These are phyloP conservation scores for Volucella zonaria DNA, from an alignment of 2,888 invertebrate species.

Conservation along the genomic window DNA sequence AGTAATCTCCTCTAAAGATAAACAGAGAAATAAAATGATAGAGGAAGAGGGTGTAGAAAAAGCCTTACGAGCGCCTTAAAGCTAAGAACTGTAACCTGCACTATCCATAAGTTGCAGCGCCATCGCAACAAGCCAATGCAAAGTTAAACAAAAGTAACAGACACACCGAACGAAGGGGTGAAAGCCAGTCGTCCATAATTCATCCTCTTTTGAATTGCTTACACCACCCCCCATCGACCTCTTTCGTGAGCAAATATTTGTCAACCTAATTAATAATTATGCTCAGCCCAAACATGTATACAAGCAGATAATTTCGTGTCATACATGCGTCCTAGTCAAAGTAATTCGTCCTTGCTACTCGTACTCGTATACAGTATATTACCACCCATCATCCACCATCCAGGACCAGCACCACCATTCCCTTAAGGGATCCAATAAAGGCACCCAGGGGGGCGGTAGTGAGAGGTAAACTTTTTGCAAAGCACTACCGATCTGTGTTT, in stretches of 20 bases:
- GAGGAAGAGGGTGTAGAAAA: conserved; percentile 1
- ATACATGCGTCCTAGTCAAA: conserved; percentile 71
- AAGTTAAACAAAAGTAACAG: conserved; percentile 63
- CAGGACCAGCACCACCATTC: conserved; percentile 1
- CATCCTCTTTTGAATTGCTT: conserved; percentile 49
- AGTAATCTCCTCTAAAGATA: conserved; percentile 68
- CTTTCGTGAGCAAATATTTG: conserved; percentile 79
- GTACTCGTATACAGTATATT: conserved; percentile 3
- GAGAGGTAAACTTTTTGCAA: conserved; percentile 61
- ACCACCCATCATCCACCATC: conserved; percentile 5
- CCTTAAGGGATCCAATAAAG: not conserved
- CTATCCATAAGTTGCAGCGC: conserved; percentile 1
- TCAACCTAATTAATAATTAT: conserved; percentile 80
- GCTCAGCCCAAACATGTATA: conserved; percentile 76
- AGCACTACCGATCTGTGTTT: conserved; percentile 71
- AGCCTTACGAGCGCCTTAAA: not conserved
- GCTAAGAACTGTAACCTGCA: conserved; percentile 9
- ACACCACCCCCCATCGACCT: conserved; percentile 45
- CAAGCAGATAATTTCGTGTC: conserved; percentile 75
- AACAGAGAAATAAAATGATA: conserved; percentile 35
- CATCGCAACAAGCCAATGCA: conserved; percentile 30
- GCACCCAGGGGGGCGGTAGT: not conserved
- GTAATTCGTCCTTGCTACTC: conserved; percentile 18
- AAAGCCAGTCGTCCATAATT: conserved; percentile 38
- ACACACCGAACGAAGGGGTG: conserved; percentile 52